These are phyloP conservation scores for Diplolepis rosae DNA, from an alignment of 2,888 invertebrate species.

Conservation along the genomic window DNA sequence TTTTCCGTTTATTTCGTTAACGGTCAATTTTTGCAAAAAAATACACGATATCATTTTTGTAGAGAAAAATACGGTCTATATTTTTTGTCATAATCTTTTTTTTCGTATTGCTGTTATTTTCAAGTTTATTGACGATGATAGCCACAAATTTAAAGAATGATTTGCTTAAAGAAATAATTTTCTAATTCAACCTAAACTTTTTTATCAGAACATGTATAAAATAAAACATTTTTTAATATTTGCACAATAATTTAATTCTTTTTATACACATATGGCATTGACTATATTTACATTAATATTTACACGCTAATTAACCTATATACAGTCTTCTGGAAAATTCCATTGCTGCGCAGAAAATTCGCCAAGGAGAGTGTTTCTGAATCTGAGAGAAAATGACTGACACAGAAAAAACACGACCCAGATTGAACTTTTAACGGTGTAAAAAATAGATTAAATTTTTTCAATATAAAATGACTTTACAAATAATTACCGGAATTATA, in stretches of 20 bases:
- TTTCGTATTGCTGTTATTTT: too few relatives aligned
- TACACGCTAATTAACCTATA: slow-evolving; percentile 53
- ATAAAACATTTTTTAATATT: slow-evolving; percentile 24
- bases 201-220: slow-evolving; percentile 13
- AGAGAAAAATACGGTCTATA: too few relatives aligned
- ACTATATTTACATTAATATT: slow-evolving; percentile 69
- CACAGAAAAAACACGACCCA: background rate
- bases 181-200: slow-evolving; percentile 9
- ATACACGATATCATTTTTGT: too few relatives aligned
- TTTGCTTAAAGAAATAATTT: background rate
- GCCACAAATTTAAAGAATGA: too few relatives aligned
- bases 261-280: slow-evolving; percentile 67
- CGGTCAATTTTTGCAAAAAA: too few relatives aligned
- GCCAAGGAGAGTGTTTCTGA: background rate
- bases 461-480: background rate
- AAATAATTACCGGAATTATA: background rate
- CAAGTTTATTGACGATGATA: too few relatives aligned
- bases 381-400: background rate
- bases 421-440: background rate
- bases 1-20: too few relatives aligned
- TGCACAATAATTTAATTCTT: slow-evolving; percentile 67
- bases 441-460: background rate
- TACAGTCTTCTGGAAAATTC: slow-evolving; percentile 41
- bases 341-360: slow-evolving; percentile 3
- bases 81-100: too few relatives aligned